Conservation (phyloP, 2,113 vertebrate species). For the Ochotona princeps region DNA sequence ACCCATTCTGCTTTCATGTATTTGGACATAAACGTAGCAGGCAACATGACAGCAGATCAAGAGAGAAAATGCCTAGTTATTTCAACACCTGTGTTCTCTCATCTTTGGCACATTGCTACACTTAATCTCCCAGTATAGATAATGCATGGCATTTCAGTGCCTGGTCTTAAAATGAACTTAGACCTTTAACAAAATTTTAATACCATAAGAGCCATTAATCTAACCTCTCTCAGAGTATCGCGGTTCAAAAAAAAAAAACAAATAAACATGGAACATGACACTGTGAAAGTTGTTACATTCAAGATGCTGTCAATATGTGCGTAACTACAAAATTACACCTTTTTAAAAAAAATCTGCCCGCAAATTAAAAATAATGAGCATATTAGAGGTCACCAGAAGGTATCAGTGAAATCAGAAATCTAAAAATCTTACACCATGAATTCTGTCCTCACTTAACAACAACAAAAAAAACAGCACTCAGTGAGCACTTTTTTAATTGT, state of each 20-base stretch:
- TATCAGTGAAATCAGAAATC: not conserved
- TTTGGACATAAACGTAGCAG: not conserved
- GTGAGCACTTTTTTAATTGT: not conserved
- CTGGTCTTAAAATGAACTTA: not conserved
- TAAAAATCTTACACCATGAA: not conserved
- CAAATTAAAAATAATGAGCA: not conserved
- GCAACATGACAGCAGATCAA: not conserved
- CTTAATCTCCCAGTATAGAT: not conserved
- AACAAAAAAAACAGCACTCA: constrained; percentile 24
- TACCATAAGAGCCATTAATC: not conserved
- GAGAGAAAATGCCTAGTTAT: not conserved
- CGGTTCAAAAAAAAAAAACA: not conserved
- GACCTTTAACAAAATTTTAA: not conserved
- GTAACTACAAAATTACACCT: not conserved
- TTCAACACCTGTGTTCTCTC: not conserved
- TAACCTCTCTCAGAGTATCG: not conserved
- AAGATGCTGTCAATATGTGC: not conserved
- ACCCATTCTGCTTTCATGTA: not conserved
- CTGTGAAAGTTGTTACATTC: not conserved
- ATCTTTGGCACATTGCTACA: not conserved
- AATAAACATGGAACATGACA: not conserved
- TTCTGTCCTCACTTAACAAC: constrained; percentile 24
- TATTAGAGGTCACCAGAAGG: not conserved
- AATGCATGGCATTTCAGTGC: not conserved
- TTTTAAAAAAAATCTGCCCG: not conserved